A percentile compares a stretch with the other conserved stretches of the same genome.
These are phyloP conservation scores for Antedon mediterranea DNA, from an alignment of 53 echinoderm and acorn worm species.

Conservation along the genomic window DNA sequence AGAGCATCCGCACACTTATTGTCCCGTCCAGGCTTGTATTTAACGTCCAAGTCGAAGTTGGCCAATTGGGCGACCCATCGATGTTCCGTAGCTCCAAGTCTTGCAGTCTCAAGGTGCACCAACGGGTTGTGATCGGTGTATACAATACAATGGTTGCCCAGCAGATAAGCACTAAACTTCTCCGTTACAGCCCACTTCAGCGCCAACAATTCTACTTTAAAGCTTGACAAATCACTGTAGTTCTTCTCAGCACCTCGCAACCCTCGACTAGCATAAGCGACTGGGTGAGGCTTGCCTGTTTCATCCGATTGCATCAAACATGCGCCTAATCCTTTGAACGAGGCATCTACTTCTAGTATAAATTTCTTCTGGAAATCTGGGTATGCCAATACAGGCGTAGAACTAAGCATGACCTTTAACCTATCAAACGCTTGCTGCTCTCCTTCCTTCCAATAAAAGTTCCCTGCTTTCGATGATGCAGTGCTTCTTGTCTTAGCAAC, in stretches of 20 bases:
- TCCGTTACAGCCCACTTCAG: conserved; percentile 36
- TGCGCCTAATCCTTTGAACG: conserved; percentile 13
- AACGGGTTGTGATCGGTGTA: conserved; percentile 32
- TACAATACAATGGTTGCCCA: not conserved
- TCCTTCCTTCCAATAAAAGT: too few species aligned
- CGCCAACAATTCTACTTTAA: conserved; percentile 29
- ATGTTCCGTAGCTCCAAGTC: conserved; percentile 31
- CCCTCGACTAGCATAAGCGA: conserved; percentile 22
- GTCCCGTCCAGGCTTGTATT: conserved; percentile 14
- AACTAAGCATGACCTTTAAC: too few species aligned
- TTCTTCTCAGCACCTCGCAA: conserved; percentile 22
- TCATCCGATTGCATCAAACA: conserved; percentile 14
- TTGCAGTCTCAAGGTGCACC: conserved; percentile 13
- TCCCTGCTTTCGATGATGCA: too few species aligned
- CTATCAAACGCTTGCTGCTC: too few species aligned
- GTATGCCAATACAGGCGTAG: conserved; percentile 12
- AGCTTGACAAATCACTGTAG: conserved; percentile 30
- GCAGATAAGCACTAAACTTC: conserved; percentile 26
- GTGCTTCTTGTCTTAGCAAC: not conserved
- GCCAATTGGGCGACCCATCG: conserved; percentile 33
- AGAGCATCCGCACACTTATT: conserved; percentile 44
- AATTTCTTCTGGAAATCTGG: conserved; percentile 8
- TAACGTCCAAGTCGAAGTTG: conserved; percentile 17
- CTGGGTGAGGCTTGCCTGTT: conserved; percentile 9
- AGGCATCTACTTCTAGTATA: conserved; percentile 11